Percentiles rank a stretch among this genome's conserved stretches.
These are phyloP conservation scores for Scaptodrosophila lebanonensis DNA, from an alignment of 1,140 invertebrate genomes.

Conservation along the genomic window DNA sequence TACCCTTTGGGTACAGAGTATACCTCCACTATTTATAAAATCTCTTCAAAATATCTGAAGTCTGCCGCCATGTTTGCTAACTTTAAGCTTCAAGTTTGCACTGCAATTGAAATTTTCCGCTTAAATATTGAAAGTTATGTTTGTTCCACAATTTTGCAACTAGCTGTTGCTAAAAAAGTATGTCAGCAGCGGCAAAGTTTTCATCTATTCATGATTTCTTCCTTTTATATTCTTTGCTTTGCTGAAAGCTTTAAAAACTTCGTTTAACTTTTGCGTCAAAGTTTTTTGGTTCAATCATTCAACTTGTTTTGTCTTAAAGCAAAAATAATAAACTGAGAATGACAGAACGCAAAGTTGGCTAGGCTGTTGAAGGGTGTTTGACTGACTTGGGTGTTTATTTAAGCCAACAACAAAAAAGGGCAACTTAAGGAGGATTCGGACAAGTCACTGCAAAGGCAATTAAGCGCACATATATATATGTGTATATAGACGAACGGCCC, in stretches of 20 bases:
- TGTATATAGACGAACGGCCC: too few species aligned
- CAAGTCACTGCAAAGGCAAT: slow-evolving; percentile 51
- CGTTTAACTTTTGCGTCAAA: slow-evolving; percentile 40
- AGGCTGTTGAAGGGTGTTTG: too few species aligned
- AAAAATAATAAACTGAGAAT: not conserved
- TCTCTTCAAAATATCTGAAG: too few species aligned
- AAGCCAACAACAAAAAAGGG: slow-evolving; percentile 26
- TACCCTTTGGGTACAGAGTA: too few species aligned
- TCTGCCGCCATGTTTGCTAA: too few species aligned
- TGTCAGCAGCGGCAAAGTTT: too few species aligned
- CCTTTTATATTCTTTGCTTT: slow-evolving; percentile 9
- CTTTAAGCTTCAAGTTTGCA: too few species aligned
- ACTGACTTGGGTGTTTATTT: slow-evolving; percentile 45
- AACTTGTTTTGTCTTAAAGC: slow-evolving; percentile 18
- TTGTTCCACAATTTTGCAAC: too few species aligned
- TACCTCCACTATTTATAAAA: too few species aligned
- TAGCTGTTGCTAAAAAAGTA: too few species aligned
- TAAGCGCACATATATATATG: slow-evolving; percentile 37
- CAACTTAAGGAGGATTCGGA: slow-evolving; percentile 18
- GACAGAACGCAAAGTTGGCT: slow-evolving; percentile 18
- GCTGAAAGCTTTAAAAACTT: slow-evolving; percentile 39
- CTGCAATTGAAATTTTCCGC: too few species aligned
- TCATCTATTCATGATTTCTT: not conserved
- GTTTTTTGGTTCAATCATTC: slow-evolving; percentile 59
- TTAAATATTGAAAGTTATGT: too few species aligned